A percentile compares a stretch with the other conserved stretches of the same genome.
Conservation (phyloP, 1,140 invertebrate genomes). For the Drosophila willistoni region DNA sequence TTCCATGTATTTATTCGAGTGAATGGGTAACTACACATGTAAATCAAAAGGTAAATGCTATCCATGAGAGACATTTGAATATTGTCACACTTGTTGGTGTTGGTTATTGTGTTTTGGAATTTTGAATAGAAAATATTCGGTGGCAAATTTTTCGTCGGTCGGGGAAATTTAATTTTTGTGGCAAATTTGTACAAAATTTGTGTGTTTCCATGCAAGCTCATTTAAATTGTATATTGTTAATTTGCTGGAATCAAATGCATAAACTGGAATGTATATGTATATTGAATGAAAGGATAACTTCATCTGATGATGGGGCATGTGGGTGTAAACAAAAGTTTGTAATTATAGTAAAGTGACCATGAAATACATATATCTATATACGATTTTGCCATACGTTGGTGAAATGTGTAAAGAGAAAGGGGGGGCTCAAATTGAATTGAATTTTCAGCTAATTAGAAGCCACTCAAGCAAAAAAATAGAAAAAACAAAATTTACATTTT, state of each 20-base stretch:
- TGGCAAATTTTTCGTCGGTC: slow-evolving; percentile 20
- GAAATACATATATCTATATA: slow-evolving; percentile 48
- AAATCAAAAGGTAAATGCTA: neutral
- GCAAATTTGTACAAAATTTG: slow-evolving; percentile 49
- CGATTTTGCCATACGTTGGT: slow-evolving; percentile 34
- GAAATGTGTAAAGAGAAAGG: slow-evolving; percentile 37
- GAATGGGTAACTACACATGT: neutral
- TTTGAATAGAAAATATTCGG: neutral
- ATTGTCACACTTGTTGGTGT: slow-evolving; percentile 51
- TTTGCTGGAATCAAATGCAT: slow-evolving; percentile 35
- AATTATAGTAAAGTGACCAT: slow-evolving; percentile 67
- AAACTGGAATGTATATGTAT: neutral
- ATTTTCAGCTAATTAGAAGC: slow-evolving; percentile 39
- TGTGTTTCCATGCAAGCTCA: slow-evolving; percentile 52
- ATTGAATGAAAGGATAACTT: slow-evolving; percentile 47
- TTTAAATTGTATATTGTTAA: slow-evolving; percentile 62
- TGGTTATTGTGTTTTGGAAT: neutral
- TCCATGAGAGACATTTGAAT: slow-evolving; percentile 14
- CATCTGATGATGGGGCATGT: neutral
- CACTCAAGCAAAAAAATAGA: neutral
- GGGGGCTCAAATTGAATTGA: slow-evolving; percentile 40
- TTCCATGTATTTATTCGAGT: neutral
- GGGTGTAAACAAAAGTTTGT: slow-evolving; percentile 45
- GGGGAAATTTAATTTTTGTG: slow-evolving; percentile 47
- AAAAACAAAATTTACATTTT: neutral